Evolutionary conservation across 2,113 vertebrate species (phyloP), one percentile per base, ranked within the genome.

Genomic region (Vulpes ferrilata): DNA sequence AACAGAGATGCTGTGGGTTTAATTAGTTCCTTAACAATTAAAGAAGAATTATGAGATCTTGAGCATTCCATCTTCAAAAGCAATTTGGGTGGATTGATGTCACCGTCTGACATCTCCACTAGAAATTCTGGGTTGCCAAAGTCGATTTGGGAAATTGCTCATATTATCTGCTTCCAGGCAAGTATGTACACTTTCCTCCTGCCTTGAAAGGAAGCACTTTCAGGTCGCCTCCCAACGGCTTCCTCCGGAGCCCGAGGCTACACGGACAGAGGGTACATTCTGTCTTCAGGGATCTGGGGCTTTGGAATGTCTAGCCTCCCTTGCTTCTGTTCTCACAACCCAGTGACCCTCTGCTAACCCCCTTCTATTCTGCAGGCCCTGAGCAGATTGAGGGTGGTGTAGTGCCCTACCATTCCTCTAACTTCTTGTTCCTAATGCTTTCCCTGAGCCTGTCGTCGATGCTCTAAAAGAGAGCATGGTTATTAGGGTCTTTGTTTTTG

Each of bases 21-120:
- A 96, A 98, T 98, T 95, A 97, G 97, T 96, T 95, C 97, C 96
- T 97, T 85, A 93, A 96, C 96, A 97, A 98, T 98, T 98, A 96
- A 96, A 88, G 96, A 90, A 92, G 97, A 98, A 96, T 97, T 92
- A 97, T 85, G 94, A 96, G 96, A 95, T 62, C 93, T 55, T 7
- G 71, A 73, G 81, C 90, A 88, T 90, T 95, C 92, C 64, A 13
- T 91, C 97, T 97, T 96, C 93, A 95, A 95, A 93, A 95, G 92
- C 92, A 64, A 11, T 85, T 82, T 84, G 30, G 81, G 79, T 9
- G 65, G 74, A 94, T 94, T 97, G 97, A 97, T 94, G 95, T 96
- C 96, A 96, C 90, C 0, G 55, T 76, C 87, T 62, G 92, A 97
- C 90, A 83, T 89, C 86, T 80, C 79, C 9, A 7, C 60, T 1